Base-by-base conservation (phyloP, 2,888 invertebrate genomes). In the Heliconius sara region DNA sequence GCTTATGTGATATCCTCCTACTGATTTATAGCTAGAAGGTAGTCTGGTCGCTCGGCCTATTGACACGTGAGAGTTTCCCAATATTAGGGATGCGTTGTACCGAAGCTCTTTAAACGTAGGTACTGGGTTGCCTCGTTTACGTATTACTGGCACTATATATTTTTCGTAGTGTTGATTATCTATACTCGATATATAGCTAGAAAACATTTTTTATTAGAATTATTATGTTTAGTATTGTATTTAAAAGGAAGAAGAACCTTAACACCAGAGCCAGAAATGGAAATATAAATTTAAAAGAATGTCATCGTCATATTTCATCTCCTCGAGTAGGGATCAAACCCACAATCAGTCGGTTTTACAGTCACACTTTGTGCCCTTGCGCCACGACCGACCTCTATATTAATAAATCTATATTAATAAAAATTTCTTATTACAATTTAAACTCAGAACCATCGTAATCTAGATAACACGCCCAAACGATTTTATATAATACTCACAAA, bases 1-100 rank as follows among this genome's bases (percentile, higher is more conserved):
- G 6, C 90, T 85, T 34, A 93, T 90, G 74, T 93, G 92, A 74
- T 91, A 92, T 16, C 93, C 93, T 57, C 88, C 91, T 52, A 93
- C 83, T 5, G 86, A 78, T 76, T 88, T 90, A 78, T 90, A 92
- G 71, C 84, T 90, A 72, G 89, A 91, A 0, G 93, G 93, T 10
- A 92, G 65, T 4, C 85, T 84, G 1, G 84, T 78, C 2, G 89
- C 82, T 16, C 78, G 81, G 9, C 91, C 89, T 4, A 88, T 78
- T 0, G 91, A 90, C 0, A 89, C 85, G 63, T 93, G 90, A 0
- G 93, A 90, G 79, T 92, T 93, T 3, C 89, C 90, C 6, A 93
- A 83, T 52, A 92, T 83, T 43, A 93, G 80, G 0, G 93, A 92
- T 0, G 86, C 90, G 39, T 92, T 92, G 78, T 87, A 87, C 47